Conservation (phyloP, 2,797 vertebrate species). For the Florisuga fusca region DNA sequence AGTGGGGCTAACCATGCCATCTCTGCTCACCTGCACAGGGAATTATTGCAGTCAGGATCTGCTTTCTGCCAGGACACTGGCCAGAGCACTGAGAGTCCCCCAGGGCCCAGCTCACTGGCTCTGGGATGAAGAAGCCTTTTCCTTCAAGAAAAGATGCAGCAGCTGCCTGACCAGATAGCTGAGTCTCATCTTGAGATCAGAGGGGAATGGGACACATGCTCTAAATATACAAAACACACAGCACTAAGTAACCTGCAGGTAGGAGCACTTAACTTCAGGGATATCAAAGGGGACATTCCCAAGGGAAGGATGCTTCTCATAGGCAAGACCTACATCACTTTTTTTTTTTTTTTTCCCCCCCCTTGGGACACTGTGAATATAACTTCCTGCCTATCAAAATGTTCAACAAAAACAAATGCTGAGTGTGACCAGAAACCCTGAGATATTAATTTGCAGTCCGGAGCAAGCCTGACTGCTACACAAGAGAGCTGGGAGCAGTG, state of each 20-base stretch:
- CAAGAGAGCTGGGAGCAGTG: not conserved
- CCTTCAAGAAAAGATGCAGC: not conserved
- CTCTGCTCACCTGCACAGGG: not conserved
- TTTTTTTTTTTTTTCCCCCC: not conserved
- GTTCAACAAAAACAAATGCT: not conserved
- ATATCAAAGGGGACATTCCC: not conserved
- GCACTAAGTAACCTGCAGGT: not conserved
- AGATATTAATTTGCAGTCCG: conserved; percentile 37
- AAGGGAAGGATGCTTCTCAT: not conserved
- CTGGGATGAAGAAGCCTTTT: not conserved
- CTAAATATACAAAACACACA: not conserved
- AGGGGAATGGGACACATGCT: not conserved
- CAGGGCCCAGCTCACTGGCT: not conserved
- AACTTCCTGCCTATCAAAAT: not conserved
- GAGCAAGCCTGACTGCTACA: not conserved
- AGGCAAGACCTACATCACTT: not conserved
- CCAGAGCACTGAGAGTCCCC: not conserved
- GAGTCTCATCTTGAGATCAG: not conserved
- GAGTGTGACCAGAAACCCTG: not conserved
- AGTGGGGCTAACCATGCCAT: not conserved
- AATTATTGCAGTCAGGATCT: not conserved
- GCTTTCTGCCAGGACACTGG: not conserved
- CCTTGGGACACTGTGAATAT: not conserved
- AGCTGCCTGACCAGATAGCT: not conserved
- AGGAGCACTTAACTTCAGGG: not conserved